These are phyloP conservation scores for Ispidina picta DNA, from an alignment of 2,797 vertebrate species.

Conservation along the genomic window DNA sequence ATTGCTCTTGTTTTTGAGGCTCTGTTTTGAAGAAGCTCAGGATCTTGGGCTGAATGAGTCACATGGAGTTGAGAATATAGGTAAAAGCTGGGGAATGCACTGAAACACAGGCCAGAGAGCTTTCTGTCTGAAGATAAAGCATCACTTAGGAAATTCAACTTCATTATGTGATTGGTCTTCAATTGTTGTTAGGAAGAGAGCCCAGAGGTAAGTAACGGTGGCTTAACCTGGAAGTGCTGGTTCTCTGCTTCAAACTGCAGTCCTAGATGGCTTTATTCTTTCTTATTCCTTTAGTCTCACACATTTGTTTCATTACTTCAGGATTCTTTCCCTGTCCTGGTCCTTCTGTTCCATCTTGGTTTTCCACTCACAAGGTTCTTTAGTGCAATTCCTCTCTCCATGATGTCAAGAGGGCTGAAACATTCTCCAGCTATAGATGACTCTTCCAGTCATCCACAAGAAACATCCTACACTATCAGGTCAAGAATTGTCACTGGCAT, in stretches of 20 bases:
- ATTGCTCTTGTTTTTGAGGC: conserved; percentile 40
- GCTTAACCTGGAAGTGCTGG: neutral
- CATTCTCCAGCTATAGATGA: neutral
- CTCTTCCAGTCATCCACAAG: neutral
- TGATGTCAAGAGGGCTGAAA: neutral
- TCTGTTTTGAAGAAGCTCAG: neutral
- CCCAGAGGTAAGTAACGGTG: neutral
- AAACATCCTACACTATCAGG: neutral
- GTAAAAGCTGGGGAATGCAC: neutral
- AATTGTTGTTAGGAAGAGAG: neutral
- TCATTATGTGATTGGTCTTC: neutral
- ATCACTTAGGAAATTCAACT: neutral
- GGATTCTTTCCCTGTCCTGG: neutral
- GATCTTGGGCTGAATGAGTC: conserved; percentile 5
- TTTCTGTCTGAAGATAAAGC: neutral
- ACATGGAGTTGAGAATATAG: conserved; percentile 2
- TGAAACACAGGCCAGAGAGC: neutral
- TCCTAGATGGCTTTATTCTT: neutral
- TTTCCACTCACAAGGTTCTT: neutral
- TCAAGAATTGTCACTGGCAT: neutral
- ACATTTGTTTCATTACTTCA: neutral
- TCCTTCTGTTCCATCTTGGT: neutral
- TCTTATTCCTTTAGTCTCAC: neutral
- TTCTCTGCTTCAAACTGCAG: neutral
- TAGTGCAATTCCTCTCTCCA: neutral